Base-by-base conservation (phyloP, 2,888 invertebrate species). In the Dimorphilus gyrociliatus region DNA sequence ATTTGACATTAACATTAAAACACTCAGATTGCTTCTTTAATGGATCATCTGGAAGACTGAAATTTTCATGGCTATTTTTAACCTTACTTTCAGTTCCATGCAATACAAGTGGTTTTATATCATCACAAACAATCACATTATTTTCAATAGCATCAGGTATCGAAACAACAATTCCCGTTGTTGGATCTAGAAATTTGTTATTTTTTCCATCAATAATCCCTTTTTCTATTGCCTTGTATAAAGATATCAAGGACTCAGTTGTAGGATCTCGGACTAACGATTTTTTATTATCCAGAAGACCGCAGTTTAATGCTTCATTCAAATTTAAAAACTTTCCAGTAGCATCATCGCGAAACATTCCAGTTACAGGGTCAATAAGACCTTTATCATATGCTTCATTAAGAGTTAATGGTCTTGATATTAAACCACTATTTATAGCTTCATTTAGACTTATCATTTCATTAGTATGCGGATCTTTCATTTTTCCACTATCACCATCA, bases 341-440 rank as follows among this genome's bases (percentile, higher is more conserved):
- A 4, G 14, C 10, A 3, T 19, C 19, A 18, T 28, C 29, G n/a
- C 13, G 19, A 28, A 16, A 19, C 4, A 8, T n/a, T 12, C 3
- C 78, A 76, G 29, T 77, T 66, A 78, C 74, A 27, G 75, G 72
- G 61, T 80, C 77, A 30, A 82, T 69, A 24, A 79, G 51, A 34
- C 79, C 78, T 45, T 68, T 68, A 31, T 73, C 70, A 47, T 92
- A 67, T 18, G 90, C 88, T 60, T 81, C 74, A 47, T 72, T 68
- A 39, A 90, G 69, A 4, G 84, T 79, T 24, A n/a, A n/a, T n/a
- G n/a, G n/a, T n/a, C n/a, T n/a, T n/a, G n/a, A n/a, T n/a, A n/a
- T n/a, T n/a, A n/a, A n/a, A 37, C 77, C 78, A 25, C 67, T 39
- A 16, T 41, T 39, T 21, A 56, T 46, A 12, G 47, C 40, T 17